phyloP scores from a whole-genome alignment of 1,140 invertebrate species.

The Drosophila sulfurigaster region DNA sequence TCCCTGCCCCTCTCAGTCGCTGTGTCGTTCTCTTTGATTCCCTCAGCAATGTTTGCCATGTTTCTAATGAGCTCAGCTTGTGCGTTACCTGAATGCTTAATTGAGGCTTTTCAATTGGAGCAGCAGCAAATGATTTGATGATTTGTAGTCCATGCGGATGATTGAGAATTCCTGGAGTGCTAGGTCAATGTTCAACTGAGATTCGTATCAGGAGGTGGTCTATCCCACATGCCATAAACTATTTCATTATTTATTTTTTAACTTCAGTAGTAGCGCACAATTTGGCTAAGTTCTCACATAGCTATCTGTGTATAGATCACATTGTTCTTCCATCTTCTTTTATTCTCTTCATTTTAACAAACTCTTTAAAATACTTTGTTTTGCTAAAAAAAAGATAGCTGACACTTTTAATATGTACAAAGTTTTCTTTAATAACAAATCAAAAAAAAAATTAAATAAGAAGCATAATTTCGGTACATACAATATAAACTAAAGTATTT shows the following conservation, averaged over 20 bases:
- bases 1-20: neutral
- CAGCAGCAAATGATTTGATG: neutral
- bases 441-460: no score
- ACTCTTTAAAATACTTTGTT: no score
- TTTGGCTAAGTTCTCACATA: no score
- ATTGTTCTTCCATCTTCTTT: no score
- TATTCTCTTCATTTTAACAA: no score
- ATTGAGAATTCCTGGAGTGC: neutral
- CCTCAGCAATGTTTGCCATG: neutral
- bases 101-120: neutral
- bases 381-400: no score
- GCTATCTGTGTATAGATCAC: no score
- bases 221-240: neutral
- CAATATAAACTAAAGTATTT: no score
- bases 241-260: neutral
- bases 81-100: constrained; percentile 5
- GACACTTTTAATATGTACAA: no score
- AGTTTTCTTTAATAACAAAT: no score
- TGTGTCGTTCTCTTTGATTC: neutral
- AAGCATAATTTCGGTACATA: no score
- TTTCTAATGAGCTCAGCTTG: constrained; percentile 11
- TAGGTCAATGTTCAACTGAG: neutral
- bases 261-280: no score
- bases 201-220: neutral
- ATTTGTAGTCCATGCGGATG: neutral